Conservation (phyloP, 2,888 invertebrate genomes). For the Tholera decimalis region DNA sequence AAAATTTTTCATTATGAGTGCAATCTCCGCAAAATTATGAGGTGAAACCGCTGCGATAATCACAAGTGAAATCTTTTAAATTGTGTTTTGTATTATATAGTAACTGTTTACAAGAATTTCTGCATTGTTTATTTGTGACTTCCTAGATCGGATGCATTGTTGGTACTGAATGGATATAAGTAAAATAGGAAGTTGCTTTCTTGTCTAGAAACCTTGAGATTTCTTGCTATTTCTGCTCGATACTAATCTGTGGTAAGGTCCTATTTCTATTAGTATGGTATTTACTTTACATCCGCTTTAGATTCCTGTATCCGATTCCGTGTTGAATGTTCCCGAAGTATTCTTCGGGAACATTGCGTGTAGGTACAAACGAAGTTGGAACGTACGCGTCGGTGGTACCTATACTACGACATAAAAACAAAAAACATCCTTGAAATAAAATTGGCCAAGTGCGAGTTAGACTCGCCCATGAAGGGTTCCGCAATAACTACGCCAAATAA, state of each 20-base stretch:
- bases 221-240: conserved; percentile 50
- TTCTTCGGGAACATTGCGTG: too few relatives aligned
- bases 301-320: conserved; percentile 14
- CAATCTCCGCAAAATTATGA: too few relatives aligned
- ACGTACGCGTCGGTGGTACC: not conserved
- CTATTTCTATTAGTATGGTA: conserved; percentile 3
- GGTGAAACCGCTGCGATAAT: too few relatives aligned
- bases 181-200: conserved; percentile 59
- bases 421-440: too few relatives aligned
- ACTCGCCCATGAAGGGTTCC: too few relatives aligned
- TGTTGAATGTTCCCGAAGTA: conserved; percentile 15
- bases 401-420: too few relatives aligned
- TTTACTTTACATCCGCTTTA: conserved; percentile 12
- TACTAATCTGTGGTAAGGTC: conserved; percentile 6
- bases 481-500: too few relatives aligned
- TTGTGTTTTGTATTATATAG: too few relatives aligned
- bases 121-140: conserved; percentile 17
- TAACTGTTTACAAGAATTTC: not conserved
- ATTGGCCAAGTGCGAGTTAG: too few relatives aligned
- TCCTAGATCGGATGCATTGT: conserved; percentile 39
- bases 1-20: too few relatives aligned
- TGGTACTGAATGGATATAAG: conserved; percentile 27
- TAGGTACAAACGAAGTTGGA: not conserved
- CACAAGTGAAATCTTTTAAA: too few relatives aligned
- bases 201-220: conserved; percentile 53